Percentiles rank a stretch among this genome's conserved stretches.
phyloP scores from a whole-genome alignment of 2,888 invertebrate species.

The Drosophila mimica region DNA sequence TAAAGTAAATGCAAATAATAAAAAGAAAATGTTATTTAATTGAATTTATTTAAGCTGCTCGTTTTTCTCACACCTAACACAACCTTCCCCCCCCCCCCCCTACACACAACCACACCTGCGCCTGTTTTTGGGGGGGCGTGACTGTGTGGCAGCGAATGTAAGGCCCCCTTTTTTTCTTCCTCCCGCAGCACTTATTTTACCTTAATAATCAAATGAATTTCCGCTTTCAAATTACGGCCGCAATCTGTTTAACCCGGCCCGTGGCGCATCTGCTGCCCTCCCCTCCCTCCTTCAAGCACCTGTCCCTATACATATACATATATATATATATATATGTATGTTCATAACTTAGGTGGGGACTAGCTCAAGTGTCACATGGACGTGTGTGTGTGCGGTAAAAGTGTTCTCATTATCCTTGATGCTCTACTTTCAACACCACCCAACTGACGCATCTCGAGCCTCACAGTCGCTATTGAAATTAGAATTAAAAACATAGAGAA shows the following conservation, averaged over 20 bases:
- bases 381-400: conserved; percentile 46
- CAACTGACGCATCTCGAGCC: conserved; percentile 36
- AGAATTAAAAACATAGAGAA: conserved; percentile 5
- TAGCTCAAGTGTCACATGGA: conserved; percentile 54
- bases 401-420: conserved; percentile 77
- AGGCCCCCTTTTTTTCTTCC: neutral
- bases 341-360: conserved; percentile 50
- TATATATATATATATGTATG: conserved; percentile 2
- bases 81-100: neutral
- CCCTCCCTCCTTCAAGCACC: conserved; percentile 18
- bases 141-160: neutral
- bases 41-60: conserved; percentile 78
- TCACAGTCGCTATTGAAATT: conserved; percentile 41
- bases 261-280: conserved; percentile 31
- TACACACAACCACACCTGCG: conserved; percentile 13
- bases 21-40: conserved; percentile 81
- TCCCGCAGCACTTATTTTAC: conserved; percentile 69
- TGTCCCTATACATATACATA: conserved; percentile 40
- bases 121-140: conserved; percentile 8
- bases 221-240: conserved; percentile 79
- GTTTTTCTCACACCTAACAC: conserved; percentile 48
- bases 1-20: conserved; percentile 74
- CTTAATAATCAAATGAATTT: conserved; percentile 80
- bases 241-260: conserved; percentile 74
- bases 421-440: conserved; percentile 70